Evolutionary conservation across 2,113 vertebrate species (phyloP), one percentile per base, ranked within the genome.

Genomic region (Lipophrys pholis): DNA sequence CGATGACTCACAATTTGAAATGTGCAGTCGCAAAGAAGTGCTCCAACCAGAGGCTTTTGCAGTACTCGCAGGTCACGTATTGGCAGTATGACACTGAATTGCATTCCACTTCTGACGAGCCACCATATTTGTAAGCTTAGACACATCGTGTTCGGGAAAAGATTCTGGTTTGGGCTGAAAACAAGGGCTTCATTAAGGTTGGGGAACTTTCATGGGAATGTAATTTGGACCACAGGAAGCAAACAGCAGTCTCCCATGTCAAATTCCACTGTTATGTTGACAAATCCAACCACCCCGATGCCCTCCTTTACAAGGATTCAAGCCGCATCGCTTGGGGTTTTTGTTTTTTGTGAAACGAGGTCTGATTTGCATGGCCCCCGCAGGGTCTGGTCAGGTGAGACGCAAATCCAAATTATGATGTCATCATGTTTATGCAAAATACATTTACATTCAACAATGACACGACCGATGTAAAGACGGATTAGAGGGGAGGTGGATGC

Each of bases 161-260:
- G 21, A 30, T 30, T 30, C 21, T 30, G 39, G 48, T 30, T 48
- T 48, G 12, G 11, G 58, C 17, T 38, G 11, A 69, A 42, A 43
- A 51, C 46, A 50, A 36, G 4, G n/a, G 5, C 12, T 48, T 15
- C 14, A 45, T 15, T 45, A 54, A 54, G 40, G n/a, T 66, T 54
- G 40, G 21, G 11, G 53, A 39, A 53, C 59, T 0, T 62, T 30
- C 21, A 30, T 15, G 46, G 35, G 39, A 65, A 30, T 30, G 21
- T 30, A 60, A 65, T 39, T 15, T 16, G 46, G 46, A 48, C 46
- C 7, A 38, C 48, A 56, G 50, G 30, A 76, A 62, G 50, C 35
- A 51, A 50, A 61, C 43, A 51, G 43, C 16, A 10, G 12, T 41
- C 49, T 71, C 51, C 58, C 74, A 55, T 49, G 62, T 46, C 53